Evolutionary conservation across 92 coral and sea anemone genomes (phyloP), one percentile per base, ranked within the genome.

Genomic region (Umimayanthus kanabou): DNA sequence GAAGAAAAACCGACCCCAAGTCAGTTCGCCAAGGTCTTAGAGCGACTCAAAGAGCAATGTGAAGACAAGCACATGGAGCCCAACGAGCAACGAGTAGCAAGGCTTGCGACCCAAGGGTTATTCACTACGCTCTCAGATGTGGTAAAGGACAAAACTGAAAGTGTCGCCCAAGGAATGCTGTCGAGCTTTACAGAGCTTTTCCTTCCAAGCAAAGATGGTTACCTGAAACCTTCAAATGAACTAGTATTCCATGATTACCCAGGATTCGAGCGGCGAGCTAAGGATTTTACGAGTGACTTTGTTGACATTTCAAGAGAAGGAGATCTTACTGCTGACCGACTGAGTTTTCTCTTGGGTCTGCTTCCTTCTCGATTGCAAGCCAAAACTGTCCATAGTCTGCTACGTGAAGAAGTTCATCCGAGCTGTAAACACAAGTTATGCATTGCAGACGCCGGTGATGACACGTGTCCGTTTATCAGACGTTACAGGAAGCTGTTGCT

Each of bases 271-370:
- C 91, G 96, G 10, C 95, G 98, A 39, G 95, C 98, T n/a, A 92
- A 94, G 64, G 99, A 96, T 77, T 95, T 93, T 89, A 92, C 97
- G 55, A 92, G 94, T 39, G 93, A 93, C 45, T 94, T 97, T 90
- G 95, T 97, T 26, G 99, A 97, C 84, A 95, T 97, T 80, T 93
- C 95, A 55, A 92, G 93, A 53, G 96, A 97, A 76, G 97, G 98
- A 80, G 97, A 97, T 80, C 94, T 95, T 20, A 93, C 97, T 57
- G 96, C 99, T 25, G 97, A 95, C 74, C 92, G 98, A 77, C 92
- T 97, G 30, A 94, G 95, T 43, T 92, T 93, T 73, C 92, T 95
- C n/a, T 90, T 97, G 43, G 87, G 93, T 58, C 89, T 95, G 70
- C 90, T 97, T 18, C 99, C 99, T 15, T 81, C 94, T 65, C 97